phyloP scores from a whole-genome alignment of 30 jellyfish, hydroid and myxozoan genomes.

The Haliclystus octoradiatus region DNA sequence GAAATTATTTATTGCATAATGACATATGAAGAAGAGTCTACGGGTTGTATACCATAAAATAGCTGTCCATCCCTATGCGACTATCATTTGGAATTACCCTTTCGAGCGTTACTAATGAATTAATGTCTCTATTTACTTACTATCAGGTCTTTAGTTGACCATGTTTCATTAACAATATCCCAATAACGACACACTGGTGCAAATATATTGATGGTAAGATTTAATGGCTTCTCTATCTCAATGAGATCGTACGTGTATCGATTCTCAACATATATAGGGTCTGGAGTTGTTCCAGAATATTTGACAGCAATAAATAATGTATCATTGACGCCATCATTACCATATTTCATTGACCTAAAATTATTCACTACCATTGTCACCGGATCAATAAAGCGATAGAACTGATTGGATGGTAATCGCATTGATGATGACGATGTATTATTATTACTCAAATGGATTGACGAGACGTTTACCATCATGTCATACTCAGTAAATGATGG shows the following conservation, averaged over 20 bases:
- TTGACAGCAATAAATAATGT: not conserved
- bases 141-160: constrained; percentile 73
- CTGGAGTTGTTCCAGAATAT: constrained; percentile 50
- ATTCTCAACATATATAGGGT: constrained; percentile 19
- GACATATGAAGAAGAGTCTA: no score
- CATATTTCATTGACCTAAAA: constrained; percentile 38
- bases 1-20: no score
- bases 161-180: constrained; percentile 14
- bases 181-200: constrained; percentile 60
- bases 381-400: constrained; percentile 19
- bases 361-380: constrained; percentile 60
- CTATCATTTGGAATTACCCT: no score
- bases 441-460: not conserved
- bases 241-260: constrained; percentile 47
- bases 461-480: not conserved
- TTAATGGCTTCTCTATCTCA: constrained; percentile 36
- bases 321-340: constrained; percentile 8
- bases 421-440: not conserved
- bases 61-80: no score
- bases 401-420: not conserved
- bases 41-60: no score
- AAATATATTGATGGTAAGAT: constrained; percentile 50
- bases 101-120: no score
- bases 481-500: constrained; percentile 49
- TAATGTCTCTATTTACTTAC: no score